Conservation (phyloP, 2,888 invertebrate genomes). For the Lobophora halterata region DNA sequence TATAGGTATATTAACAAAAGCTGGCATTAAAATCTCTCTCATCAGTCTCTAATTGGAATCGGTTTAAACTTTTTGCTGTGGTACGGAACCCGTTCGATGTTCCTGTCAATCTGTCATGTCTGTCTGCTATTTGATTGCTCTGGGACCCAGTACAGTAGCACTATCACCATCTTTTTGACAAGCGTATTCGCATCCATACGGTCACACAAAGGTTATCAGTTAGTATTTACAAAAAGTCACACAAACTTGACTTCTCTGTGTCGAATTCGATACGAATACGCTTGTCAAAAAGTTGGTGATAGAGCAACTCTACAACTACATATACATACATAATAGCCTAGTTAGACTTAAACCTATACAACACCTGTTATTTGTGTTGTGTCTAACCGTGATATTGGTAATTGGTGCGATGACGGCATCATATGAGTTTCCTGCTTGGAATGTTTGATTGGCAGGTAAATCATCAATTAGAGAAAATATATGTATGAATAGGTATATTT, state of each 20-base stretch:
- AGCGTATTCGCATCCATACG: no score
- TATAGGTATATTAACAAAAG: no score
- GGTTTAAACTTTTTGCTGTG: conserved; percentile 18
- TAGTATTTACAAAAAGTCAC: no score
- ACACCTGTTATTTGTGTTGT: conserved; percentile 10
- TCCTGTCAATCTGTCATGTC: conserved; percentile 26
- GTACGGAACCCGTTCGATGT: conserved; percentile 15
- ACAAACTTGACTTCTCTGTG: no score
- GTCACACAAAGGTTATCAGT: no score
- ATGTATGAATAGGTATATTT: neutral
- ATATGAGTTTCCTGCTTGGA: conserved; percentile 9
- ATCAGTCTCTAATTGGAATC: conserved; percentile 1
- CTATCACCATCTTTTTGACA: no score
- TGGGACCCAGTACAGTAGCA: no score
- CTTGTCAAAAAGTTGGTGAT: no score
- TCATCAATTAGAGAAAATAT: neutral
- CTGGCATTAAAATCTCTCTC: no score
- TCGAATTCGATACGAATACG: no score
- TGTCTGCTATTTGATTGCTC: conserved; percentile 22
- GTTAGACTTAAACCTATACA: conserved; percentile 1
- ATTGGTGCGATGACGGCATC: conserved; percentile 9
- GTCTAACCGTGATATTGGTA: neutral
- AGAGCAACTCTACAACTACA: no score
- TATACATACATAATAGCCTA: no score
- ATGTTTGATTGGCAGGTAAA: conserved; percentile 10